phyloP scores from a whole-genome alignment of 2,888 invertebrate species.

The Metopia argyrocephala region DNA sequence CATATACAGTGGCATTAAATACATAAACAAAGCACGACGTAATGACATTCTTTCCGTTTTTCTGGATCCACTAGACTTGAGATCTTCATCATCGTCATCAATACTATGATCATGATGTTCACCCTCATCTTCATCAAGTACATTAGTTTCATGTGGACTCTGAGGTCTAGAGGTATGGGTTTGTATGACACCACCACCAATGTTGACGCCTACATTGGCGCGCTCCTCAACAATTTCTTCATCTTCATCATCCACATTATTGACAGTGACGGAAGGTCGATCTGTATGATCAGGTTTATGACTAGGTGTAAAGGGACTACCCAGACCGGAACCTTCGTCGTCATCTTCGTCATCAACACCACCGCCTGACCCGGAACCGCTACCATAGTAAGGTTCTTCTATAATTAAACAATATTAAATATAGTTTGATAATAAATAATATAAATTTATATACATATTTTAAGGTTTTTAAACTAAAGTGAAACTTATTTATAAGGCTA shows the following conservation, averaged over 20 bases:
- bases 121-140: conserved; percentile 65
- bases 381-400: conserved; percentile 82
- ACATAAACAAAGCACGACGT: conserved; percentile 81
- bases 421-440: no score
- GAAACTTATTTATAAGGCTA: no score
- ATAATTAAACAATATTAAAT: conserved; percentile 64
- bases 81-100: conserved; percentile 64
- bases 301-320: conserved; percentile 73
- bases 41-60: conserved; percentile 71
- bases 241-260: conserved; percentile 72
- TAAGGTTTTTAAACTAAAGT: no score
- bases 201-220: conserved; percentile 62
- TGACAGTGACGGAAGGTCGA: conserved; percentile 71
- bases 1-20: conserved; percentile 89
- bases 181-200: conserved; percentile 65
- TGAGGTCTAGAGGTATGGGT: conserved; percentile 72
- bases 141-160: conserved; percentile 63
- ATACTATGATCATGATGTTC: conserved; percentile 66
- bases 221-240: conserved; percentile 64
- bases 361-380: conserved; percentile 86
- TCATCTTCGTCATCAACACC: conserved; percentile 80
- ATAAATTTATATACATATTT: no score
- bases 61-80: conserved; percentile 61
- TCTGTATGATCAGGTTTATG: conserved; percentile 74
- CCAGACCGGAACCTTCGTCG: conserved; percentile 75